These are phyloP conservation scores for Aromia moschata DNA, from an alignment of 2,888 invertebrate species.

Conservation along the genomic window DNA sequence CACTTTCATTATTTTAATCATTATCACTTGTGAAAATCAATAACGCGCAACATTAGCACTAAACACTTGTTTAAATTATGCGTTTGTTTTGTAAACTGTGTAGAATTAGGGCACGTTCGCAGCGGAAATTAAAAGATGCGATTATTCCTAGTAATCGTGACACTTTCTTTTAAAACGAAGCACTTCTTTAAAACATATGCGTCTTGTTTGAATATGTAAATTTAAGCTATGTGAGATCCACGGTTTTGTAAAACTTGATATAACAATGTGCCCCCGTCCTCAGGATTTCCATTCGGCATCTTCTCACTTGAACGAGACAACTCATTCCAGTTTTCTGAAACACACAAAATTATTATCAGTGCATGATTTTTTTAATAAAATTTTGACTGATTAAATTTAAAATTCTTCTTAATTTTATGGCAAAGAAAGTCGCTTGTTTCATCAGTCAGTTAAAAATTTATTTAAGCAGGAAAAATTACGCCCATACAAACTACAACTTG, in stretches of 20 bases:
- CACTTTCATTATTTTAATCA: not conserved
- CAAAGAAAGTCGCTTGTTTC: no score
- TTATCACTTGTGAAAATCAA: not conserved
- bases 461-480: no score
- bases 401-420: no score
- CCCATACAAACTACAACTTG: no score
- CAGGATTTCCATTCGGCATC: not conserved
- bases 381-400: no score
- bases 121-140: not conserved
- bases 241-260: not conserved
- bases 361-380: no score
- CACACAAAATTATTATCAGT: no score
- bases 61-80: not conserved
- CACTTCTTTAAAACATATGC: not conserved
- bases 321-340: no score
- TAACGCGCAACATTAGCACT: not conserved
- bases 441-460: no score
- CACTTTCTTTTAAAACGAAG: no score
- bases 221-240: not conserved
- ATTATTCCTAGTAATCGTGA: not conserved
- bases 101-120: not conserved
- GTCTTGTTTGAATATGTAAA: not conserved
- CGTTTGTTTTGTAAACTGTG: not conserved
- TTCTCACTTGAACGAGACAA: no score
- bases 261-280: not conserved